Conservation (phyloP, 2,113 vertebrate genomes). For the Anseranas semipalmata region DNA sequence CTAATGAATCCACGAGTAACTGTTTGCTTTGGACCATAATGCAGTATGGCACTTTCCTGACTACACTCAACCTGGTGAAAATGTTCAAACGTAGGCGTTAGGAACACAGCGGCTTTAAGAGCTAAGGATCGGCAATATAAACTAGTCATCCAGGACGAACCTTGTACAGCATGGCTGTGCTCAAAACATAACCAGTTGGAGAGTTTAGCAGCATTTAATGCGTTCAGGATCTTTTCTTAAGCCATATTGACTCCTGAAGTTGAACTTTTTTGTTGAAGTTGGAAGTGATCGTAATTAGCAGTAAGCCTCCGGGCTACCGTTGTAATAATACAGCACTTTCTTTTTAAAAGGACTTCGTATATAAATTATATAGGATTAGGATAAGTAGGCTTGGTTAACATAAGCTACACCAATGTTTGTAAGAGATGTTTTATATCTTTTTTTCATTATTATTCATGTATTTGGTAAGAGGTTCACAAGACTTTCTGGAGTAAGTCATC, state of each 20-base stretch:
- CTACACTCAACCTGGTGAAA: background rate
- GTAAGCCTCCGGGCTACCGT: background rate
- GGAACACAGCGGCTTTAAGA: background rate
- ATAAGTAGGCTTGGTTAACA: background rate
- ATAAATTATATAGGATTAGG: background rate
- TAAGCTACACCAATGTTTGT: background rate
- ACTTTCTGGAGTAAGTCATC: background rate
- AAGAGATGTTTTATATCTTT: background rate
- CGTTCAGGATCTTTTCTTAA: background rate
- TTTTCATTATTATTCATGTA: background rate
- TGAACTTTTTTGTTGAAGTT: background rate
- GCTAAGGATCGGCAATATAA: background rate
- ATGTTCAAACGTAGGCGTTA: background rate
- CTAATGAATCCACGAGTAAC: background rate
- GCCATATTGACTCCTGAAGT: background rate
- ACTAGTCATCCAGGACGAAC: background rate
- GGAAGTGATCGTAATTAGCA: background rate
- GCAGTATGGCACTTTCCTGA: background rate
- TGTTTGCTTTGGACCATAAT: constrained; percentile 42
- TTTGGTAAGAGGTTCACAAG: accelerated
- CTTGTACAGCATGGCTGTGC: background rate
- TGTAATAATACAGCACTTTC: background rate
- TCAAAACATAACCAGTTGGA: background rate
- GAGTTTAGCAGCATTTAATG: background rate
- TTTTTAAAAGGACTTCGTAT: background rate